A percentile compares a stretch with the other conserved stretches of the same genome.
These are phyloP conservation scores for Drosophila mauritiana DNA, from an alignment of 1,140 invertebrate genomes.

Conservation along the genomic window DNA sequence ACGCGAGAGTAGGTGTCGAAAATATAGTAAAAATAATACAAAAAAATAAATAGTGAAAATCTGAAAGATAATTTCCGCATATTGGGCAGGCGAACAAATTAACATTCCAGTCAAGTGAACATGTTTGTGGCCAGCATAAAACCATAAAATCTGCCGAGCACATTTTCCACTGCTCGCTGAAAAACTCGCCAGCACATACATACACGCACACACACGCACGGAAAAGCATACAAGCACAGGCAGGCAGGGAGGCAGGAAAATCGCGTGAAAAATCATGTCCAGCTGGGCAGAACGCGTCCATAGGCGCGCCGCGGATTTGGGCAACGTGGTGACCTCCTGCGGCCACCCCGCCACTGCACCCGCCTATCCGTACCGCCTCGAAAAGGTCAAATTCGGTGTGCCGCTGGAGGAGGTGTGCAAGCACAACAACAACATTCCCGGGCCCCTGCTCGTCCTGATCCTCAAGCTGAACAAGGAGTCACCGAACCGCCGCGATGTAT, in stretches of 20 bases:
- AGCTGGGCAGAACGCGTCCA: conserved; percentile 96
- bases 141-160: conserved; percentile 72
- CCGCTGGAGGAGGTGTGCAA: conserved; percentile 96
- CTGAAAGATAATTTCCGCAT: conserved; percentile 14
- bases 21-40: conserved; percentile 27
- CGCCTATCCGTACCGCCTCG: conserved; percentile 91
- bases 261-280: conserved; percentile 87
- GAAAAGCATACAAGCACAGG: conserved; percentile 16
- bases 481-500: conserved; percentile 96
- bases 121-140: conserved; percentile 75
- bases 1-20: not conserved
- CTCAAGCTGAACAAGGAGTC: conserved; percentile 98
- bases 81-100: conserved; percentile 35
- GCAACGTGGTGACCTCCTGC: conserved; percentile 95
- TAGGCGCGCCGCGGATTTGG: conserved; percentile 93
- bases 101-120: conserved; percentile 68
- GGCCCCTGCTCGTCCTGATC: conserved; percentile 94
- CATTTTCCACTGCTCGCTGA: conserved; percentile 66
- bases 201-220: conserved; percentile 14
- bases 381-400: conserved; percentile 97
- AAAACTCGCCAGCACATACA: conserved; percentile 47
- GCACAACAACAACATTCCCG: conserved; percentile 96
- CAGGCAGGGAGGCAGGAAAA: conserved; percentile 29
- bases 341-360: conserved; percentile 88
- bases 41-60: not conserved